Percentiles rank a stretch among this genome's conserved stretches.
These are phyloP conservation scores for Oligia latruncula DNA, from an alignment of 2,888 invertebrate species.

Conservation along the genomic window DNA sequence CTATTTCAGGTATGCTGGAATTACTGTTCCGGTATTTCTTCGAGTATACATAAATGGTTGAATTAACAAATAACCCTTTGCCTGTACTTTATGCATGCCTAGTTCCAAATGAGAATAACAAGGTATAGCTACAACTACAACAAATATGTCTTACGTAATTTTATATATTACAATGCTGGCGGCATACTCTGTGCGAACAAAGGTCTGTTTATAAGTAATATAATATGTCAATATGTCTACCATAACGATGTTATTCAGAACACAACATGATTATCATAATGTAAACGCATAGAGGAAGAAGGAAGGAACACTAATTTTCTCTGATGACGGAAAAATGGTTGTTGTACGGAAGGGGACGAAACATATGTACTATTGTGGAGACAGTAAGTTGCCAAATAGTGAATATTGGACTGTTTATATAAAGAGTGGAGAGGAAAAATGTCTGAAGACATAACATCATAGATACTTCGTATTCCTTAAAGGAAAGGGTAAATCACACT, in stretches of 20 bases:
- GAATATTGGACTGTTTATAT: not conserved
- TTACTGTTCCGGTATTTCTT: not conserved
- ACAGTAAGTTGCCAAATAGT: not conserved
- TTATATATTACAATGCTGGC: not conserved
- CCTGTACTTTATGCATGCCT: not conserved
- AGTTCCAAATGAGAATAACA: not conserved
- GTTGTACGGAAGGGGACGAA: not conserved
- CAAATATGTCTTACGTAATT: not conserved
- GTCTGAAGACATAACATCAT: not conserved
- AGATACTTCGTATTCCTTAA: not conserved
- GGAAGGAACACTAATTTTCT: constrained; percentile 37
- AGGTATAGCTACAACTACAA: not conserved
- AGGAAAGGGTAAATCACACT: not conserved
- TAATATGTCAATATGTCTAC: constrained; percentile 28
- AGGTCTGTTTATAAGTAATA: constrained; percentile 15
- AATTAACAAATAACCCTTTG: not conserved
- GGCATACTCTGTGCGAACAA: not conserved
- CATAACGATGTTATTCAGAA: constrained; percentile 26
- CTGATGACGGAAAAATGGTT: constrained; percentile 19
- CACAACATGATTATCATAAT: constrained; percentile 42
- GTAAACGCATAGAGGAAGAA: constrained; percentile 8
- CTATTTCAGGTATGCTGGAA: not conserved
- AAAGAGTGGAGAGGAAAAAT: not conserved
- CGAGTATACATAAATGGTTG: not conserved
- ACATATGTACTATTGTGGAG: not conserved